phyloP scores from a whole-genome alignment of 2,113 vertebrate genomes.

The Petaurus breviceps region DNA sequence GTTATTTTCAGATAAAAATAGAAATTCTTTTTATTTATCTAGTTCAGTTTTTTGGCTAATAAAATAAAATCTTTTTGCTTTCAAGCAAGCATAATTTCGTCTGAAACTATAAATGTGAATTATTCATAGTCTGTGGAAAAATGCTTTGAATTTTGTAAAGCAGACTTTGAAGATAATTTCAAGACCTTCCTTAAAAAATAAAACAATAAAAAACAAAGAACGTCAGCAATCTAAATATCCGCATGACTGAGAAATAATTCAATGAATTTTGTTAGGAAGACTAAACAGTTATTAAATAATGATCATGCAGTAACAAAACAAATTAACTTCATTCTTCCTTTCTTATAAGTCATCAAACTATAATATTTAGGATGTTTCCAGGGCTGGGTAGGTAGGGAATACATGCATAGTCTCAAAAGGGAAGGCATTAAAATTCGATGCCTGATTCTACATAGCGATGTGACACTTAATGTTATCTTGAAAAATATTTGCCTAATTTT shows the following conservation, averaged over 20 bases:
- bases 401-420: conserved; percentile 25
- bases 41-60: conserved; percentile 34
- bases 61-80: conserved; percentile 32
- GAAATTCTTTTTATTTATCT: conserved; percentile 41
- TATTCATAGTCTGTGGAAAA: background rate
- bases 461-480: conserved; percentile 15
- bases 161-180: background rate
- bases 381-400: conserved; percentile 36
- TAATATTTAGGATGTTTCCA: conserved; percentile 35
- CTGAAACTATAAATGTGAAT: background rate
- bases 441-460: conserved; percentile 27
- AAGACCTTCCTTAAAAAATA: conserved; percentile 43
- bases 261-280: conserved; percentile 45
- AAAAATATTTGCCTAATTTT: conserved; percentile 43
- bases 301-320: background rate
- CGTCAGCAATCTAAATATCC: conserved; percentile 39
- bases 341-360: conserved; percentile 40
- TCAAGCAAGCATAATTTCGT: conserved; percentile 13
- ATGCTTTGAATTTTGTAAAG: background rate
- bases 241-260: background rate
- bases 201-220: conserved; percentile 17
- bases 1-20: conserved; percentile 47
- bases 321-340: conserved; percentile 37
- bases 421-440: conserved; percentile 31
- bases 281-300: conserved; percentile 39